Conservation (phyloP, 2,888 invertebrate species). For the Noctua pronuba region DNA sequence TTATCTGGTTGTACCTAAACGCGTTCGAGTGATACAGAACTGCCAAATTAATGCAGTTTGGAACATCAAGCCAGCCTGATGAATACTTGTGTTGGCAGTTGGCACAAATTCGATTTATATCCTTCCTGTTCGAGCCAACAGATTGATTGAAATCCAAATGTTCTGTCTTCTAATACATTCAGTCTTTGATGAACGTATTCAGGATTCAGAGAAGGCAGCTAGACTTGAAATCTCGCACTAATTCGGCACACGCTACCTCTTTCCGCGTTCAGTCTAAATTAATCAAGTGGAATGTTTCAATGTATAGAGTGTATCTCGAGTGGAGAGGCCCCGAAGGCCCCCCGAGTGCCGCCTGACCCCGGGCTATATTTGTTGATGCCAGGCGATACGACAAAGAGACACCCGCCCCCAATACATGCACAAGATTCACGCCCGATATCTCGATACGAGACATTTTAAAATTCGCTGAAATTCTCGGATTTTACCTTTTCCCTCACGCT, state of each 20-base stretch:
- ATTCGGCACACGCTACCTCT: conserved; percentile 41
- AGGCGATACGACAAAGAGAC: conserved; percentile 68
- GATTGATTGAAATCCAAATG: conserved; percentile 38
- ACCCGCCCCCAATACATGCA: conserved; percentile 55
- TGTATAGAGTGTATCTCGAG: conserved; percentile 71
- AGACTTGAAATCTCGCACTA: conserved; percentile 35
- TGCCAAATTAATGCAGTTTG: conserved; percentile 21
- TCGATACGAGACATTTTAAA: conserved; percentile 46
- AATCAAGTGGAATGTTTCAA: conserved; percentile 78
- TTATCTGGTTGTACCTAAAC: not conserved
- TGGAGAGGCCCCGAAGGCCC: conserved; percentile 68
- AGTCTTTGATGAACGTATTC: conserved; percentile 37
- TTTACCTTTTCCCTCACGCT: conserved; percentile 6
- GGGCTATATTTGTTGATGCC: conserved; percentile 75
- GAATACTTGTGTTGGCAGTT: conserved; percentile 38
- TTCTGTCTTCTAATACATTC: conserved; percentile 17
- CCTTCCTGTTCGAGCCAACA: conserved; percentile 37
- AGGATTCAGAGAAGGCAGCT: conserved; percentile 1
- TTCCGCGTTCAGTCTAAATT: conserved; percentile 71
- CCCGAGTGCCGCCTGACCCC: conserved; percentile 70
- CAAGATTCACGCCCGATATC: conserved; percentile 45
- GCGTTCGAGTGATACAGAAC: conserved; percentile 1
- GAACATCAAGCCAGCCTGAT: conserved; percentile 27
- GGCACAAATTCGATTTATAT: conserved; percentile 41
- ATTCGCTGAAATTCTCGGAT: conserved; percentile 30